Conservation (phyloP, 2,888 invertebrate genomes). For the Acanthacorydalis orientalis region DNA sequence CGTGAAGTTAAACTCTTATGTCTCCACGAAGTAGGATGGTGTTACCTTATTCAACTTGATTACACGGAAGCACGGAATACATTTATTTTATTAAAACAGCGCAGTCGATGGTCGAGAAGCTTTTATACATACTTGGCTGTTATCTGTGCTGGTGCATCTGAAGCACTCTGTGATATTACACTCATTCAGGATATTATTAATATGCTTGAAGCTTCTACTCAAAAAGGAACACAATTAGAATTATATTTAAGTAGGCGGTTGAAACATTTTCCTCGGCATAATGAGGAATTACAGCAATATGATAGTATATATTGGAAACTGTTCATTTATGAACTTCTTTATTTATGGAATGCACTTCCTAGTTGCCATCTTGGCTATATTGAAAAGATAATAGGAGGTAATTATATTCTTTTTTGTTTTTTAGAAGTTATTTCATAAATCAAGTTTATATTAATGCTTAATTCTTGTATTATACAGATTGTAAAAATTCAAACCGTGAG, state of each 20-base stretch:
- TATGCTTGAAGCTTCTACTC: conserved; percentile 13
- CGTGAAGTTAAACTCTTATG: conserved; percentile 43
- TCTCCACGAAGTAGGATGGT: conserved; percentile 45
- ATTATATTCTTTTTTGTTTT: no score
- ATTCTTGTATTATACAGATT: conserved; percentile 20
- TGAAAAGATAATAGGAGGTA: conserved; percentile 26
- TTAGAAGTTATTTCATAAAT: no score
- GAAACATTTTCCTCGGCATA: conserved; percentile 17
- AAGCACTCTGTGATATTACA: conserved; percentile 12
- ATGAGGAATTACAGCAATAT: conserved; percentile 14
- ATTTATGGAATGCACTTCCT: conserved; percentile 49
- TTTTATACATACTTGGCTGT: conserved; percentile 47
- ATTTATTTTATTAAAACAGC: conserved; percentile 34
- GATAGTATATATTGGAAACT: conserved; percentile 32
- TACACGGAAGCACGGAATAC: conserved; percentile 33
- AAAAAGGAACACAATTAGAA: conserved; percentile 22
- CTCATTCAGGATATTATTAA: conserved; percentile 17
- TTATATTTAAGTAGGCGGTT: conserved; percentile 19
- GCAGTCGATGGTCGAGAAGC: conserved; percentile 46
- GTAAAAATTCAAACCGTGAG: conserved; percentile 21
- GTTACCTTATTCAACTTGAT: conserved; percentile 40
- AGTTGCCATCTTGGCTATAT: conserved; percentile 30
- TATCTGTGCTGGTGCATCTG: conserved; percentile 21
- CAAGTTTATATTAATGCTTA: no score
- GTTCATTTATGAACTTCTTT: conserved; percentile 45